Percentiles rank a stretch among this genome's conserved stretches.
These are phyloP conservation scores for Anguilla megastoma DNA, from an alignment of 2,797 vertebrate genomes.

Conservation along the genomic window DNA sequence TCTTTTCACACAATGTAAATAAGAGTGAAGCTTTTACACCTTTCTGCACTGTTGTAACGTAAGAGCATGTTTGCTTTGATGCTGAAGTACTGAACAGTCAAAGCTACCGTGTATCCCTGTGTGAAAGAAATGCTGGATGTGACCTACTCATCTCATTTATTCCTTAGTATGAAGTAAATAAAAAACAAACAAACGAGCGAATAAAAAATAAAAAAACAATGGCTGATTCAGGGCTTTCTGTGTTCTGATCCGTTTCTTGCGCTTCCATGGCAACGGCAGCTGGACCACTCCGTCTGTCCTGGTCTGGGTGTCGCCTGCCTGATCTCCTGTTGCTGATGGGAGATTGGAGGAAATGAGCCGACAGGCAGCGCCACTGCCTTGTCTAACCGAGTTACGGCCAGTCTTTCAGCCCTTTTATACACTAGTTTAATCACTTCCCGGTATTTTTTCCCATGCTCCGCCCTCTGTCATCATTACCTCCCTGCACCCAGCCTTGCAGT, in stretches of 20 bases:
- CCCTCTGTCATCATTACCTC: slow-evolving; percentile 62
- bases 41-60: slow-evolving; percentile 1
- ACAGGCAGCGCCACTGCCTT: slow-evolving; percentile 68
- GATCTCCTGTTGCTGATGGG: slow-evolving; percentile 62
- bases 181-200: background rate
- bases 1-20: background rate
- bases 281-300: slow-evolving; percentile 47
- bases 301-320: slow-evolving; percentile 62
- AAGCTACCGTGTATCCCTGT: background rate
- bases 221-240: background rate
- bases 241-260: slow-evolving; percentile 22
- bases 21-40: background rate
- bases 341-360: slow-evolving; percentile 67
- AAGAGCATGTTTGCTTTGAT: background rate
- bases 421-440: slow-evolving; percentile 64
- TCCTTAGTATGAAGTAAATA: background rate
- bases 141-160: background rate
- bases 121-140: background rate
- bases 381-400: slow-evolving; percentile 72
- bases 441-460: slow-evolving; percentile 56
- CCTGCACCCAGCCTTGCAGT: slow-evolving; percentile 15
- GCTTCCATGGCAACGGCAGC: slow-evolving; percentile 28
- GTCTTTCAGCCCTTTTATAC: slow-evolving; percentile 67
- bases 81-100: background rate
- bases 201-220: background rate